phyloP scores from a whole-genome alignment of 2,888 invertebrate genomes.

The Galerucella pusilla region DNA sequence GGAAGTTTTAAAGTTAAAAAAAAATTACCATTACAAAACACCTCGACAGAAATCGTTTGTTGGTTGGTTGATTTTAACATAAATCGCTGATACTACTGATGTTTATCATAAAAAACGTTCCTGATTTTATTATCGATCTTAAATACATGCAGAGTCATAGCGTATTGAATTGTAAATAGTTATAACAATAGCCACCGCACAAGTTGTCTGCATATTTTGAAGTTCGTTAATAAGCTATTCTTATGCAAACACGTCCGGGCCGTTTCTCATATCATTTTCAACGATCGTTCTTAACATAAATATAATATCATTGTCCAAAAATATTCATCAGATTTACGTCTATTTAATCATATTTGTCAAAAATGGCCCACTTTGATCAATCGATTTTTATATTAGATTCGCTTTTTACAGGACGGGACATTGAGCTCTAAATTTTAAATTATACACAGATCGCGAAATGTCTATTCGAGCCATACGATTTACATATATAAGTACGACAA shows the following conservation, averaged over 20 bases:
- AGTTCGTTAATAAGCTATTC: constrained; percentile 57
- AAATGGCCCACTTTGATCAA: too few species aligned
- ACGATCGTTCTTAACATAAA: neutral
- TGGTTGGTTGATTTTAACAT: constrained; percentile 35
- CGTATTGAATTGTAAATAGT: constrained; percentile 62
- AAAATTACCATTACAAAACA: constrained; percentile 34
- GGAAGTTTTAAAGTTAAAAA: neutral
- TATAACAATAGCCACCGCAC: constrained; percentile 57
- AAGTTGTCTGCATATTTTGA: constrained; percentile 57
- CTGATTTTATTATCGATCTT: constrained; percentile 56
- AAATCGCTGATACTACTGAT: constrained; percentile 40
- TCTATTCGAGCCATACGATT: too few species aligned
- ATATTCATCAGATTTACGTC: neutral
- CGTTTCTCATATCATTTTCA: neutral
- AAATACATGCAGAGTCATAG: constrained; percentile 60
- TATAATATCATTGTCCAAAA: neutral
- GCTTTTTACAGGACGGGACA: too few species aligned
- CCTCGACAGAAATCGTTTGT: constrained; percentile 10
- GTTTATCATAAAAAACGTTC: constrained; percentile 39
- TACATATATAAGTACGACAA: too few species aligned
- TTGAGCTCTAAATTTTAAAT: too few species aligned
- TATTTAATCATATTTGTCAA: neutral
- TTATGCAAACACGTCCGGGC: constrained; percentile 29
- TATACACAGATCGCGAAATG: too few species aligned
- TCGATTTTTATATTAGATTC: too few species aligned